phyloP scores from a whole-genome alignment of 2,888 invertebrate genomes.

The Cyclophora punctaria region DNA sequence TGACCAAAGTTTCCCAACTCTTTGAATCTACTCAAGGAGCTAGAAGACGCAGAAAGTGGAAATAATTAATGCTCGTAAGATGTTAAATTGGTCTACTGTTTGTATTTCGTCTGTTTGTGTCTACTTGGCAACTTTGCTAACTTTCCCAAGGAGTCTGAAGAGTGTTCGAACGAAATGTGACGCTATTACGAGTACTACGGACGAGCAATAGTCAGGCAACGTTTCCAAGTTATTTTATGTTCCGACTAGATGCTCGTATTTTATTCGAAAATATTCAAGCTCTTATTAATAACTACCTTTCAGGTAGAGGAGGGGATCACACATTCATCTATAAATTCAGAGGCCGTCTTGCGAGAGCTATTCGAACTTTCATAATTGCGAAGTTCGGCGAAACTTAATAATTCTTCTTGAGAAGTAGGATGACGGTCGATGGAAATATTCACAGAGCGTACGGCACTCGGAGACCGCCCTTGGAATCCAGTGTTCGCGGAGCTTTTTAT shows the following conservation, averaged over 20 bases:
- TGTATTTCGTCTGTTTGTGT: conserved; percentile 21
- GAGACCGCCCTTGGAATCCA: conserved; percentile 54
- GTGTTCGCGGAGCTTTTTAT: conserved; percentile 55
- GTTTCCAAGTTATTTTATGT: conserved; percentile 9
- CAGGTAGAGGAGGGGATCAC: conserved; percentile 49
- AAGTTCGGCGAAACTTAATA: conserved; percentile 73
- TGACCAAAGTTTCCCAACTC: conserved; percentile 41
- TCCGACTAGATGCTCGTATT: conserved; percentile 21
- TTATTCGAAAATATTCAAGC: conserved; percentile 31
- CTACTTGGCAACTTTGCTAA: conserved; percentile 20
- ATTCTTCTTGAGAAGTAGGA: conserved; percentile 73
- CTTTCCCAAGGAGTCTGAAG: conserved; percentile 16
- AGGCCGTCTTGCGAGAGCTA: conserved; percentile 70
- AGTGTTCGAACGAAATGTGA: conserved; percentile 10
- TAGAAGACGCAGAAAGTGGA: conserved; percentile 26
- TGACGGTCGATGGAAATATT: conserved; percentile 71
- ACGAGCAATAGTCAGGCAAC: conserved; percentile 8
- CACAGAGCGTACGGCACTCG: conserved; percentile 55
- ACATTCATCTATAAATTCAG: conserved; percentile 74
- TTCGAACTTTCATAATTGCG: conserved; percentile 75
- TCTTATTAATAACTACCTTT: conserved; percentile 26
- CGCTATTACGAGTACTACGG: conserved; percentile 9
- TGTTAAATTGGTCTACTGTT: conserved; percentile 22
- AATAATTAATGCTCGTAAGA: conserved; percentile 24
- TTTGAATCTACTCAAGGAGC: conserved; percentile 35